phyloP scores from a whole-genome alignment of 37 sponge, comb jelly and placozoan genomes.

The Mnemiopsis leidyi region DNA sequence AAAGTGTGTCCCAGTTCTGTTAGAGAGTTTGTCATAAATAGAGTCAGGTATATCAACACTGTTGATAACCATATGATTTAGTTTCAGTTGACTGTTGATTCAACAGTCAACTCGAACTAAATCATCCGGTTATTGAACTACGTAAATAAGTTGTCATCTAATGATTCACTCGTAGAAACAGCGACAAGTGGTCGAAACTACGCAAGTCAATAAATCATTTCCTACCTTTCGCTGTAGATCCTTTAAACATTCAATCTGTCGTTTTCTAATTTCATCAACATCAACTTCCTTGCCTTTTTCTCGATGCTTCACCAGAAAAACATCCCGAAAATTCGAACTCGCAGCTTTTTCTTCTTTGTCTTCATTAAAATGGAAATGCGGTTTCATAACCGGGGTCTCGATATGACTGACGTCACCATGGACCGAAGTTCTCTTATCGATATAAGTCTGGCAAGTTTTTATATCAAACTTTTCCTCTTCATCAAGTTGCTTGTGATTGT shows the following conservation, averaged over 20 bases:
- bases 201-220: no score
- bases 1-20: conserved; percentile 9
- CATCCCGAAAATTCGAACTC: neutral
- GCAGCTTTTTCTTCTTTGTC: neutral
- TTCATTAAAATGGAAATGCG: no score
- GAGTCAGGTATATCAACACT: no score
- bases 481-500: neutral
- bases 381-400: neutral
- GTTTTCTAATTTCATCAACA: neutral
- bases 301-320: neutral
- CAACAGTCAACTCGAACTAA: no score
- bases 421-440: neutral
- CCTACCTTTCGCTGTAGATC: neutral
- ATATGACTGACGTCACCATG: neutral
- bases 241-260: neutral
- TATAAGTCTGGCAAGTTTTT: neutral
- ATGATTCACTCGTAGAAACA: no score
- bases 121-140: no score
- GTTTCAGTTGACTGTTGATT: no score
- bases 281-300: neutral
- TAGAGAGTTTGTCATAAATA: neutral
- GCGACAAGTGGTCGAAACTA: no score
- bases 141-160: no score
- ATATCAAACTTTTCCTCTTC: neutral
- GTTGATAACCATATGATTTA: no score